Evolutionary conservation across 2,113 vertebrate genomes (phyloP).

Genomic region (Oxyruncus cristatus): DNA sequence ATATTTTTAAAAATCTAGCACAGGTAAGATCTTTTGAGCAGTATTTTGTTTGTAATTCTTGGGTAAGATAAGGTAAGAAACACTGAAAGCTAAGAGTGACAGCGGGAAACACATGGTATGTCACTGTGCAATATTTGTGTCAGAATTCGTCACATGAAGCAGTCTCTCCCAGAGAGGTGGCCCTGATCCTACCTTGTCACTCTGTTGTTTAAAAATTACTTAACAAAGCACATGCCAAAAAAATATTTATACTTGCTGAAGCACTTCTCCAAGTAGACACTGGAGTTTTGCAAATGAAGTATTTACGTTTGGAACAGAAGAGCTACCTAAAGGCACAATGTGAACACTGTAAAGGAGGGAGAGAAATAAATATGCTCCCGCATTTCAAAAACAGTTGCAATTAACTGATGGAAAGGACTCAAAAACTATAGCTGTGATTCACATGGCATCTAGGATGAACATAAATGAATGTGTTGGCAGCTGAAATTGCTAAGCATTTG

Average conservation of each 20-base stretch:
- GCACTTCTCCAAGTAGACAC: neutral
- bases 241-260: neutral
- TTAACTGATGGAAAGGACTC: conserved; percentile 50
- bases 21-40: neutral
- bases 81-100: neutral
- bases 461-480: conserved; percentile 51
- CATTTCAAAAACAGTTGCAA: conserved; percentile 32
- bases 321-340: neutral
- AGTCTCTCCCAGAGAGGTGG: neutral
- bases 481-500: conserved; percentile 36
- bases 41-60: neutral
- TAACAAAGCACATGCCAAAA: neutral
- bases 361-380: conserved; percentile 5
- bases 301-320: neutral
- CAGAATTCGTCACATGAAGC: neutral
- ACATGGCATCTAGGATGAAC: conserved; percentile 29
- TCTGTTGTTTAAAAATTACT: neutral
- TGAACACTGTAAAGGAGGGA: neutral
- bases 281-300: neutral
- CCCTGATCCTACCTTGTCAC: neutral
- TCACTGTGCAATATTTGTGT: neutral
- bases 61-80: neutral
- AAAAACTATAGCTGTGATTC: conserved; percentile 28
- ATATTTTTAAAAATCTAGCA: neutral
- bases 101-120: neutral